Percentiles rank a stretch among this genome's conserved stretches.
These are phyloP conservation scores for Pharmacophagus antenor DNA, from an alignment of 2,888 invertebrate genomes.

Conservation along the genomic window DNA sequence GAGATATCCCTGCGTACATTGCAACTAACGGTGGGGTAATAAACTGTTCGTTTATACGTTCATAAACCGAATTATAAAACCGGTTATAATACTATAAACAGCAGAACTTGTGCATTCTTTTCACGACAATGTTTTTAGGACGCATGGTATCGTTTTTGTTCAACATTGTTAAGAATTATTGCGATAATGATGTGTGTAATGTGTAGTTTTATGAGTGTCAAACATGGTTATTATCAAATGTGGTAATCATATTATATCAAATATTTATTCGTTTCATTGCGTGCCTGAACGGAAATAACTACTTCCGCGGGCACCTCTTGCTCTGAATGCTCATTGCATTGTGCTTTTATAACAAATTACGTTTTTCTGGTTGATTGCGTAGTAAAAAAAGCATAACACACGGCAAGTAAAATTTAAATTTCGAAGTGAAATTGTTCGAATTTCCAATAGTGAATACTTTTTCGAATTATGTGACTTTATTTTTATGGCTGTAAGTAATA, in stretches of 20 bases:
- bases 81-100: conserved; percentile 15
- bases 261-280: background rate
- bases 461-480: conserved; percentile 1
- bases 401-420: conserved; percentile 16
- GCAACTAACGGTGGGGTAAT: conserved; percentile 6
- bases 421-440: conserved; percentile 15
- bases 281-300: conserved; percentile 35
- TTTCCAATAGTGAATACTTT: background rate
- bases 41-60: conserved; percentile 27
- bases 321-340: conserved; percentile 30
- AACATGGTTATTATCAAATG: background rate
- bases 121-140: conserved; percentile 26
- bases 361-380: conserved; percentile 63
- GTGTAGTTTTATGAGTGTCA: too few relatives aligned
- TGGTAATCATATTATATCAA: background rate
- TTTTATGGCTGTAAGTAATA: conserved; percentile 5
- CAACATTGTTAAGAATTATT: conserved; percentile 12
- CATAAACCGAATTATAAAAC: conserved; percentile 23
- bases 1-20: background rate
- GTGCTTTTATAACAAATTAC: conserved; percentile 45
- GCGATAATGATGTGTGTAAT: too few relatives aligned
- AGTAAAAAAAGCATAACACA: conserved; percentile 39
- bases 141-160: conserved; percentile 26
- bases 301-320: conserved; percentile 32
- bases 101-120: conserved; percentile 25